Evolutionary conservation across 1,140 invertebrate species (phyloP).

Genomic region (Orius insidiosus): DNA sequence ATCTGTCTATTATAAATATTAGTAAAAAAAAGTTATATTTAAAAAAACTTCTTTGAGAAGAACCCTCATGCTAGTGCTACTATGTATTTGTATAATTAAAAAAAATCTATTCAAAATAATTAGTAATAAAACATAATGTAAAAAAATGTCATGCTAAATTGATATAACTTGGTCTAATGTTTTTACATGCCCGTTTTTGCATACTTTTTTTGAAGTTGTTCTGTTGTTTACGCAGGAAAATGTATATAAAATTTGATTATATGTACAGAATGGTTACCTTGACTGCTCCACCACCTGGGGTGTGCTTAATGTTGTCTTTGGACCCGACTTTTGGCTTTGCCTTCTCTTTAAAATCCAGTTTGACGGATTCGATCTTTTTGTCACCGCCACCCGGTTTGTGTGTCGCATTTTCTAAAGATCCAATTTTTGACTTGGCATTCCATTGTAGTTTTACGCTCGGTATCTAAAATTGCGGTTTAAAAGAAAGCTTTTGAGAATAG

Average conservation of each 20-base stretch:
- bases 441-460: constrained; percentile 71
- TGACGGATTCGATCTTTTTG: constrained; percentile 78
- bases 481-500: neutral
- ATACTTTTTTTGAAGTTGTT: neutral
- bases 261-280: constrained; percentile 47
- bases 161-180: neutral
- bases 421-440: constrained; percentile 85
- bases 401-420: constrained; percentile 81
- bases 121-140: neutral
- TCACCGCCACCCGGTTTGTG: constrained; percentile 84
- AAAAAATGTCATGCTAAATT: neutral
- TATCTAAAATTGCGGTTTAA: constrained; percentile 37
- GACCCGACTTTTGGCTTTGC: constrained; percentile 85
- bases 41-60: too few species aligned
- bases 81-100: too few species aligned
- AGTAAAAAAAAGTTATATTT: too few species aligned
- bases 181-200: neutral
- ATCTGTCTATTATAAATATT: too few species aligned
- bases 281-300: constrained; percentile 70
- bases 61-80: too few species aligned
- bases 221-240: neutral
- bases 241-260: neutral
- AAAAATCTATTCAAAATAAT: too few species aligned
- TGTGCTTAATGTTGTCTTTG: constrained; percentile 76
- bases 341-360: constrained; percentile 80